These are phyloP conservation scores for Sarcophaga subvicina DNA, from an alignment of 2,888 invertebrate species.

Conservation along the genomic window DNA sequence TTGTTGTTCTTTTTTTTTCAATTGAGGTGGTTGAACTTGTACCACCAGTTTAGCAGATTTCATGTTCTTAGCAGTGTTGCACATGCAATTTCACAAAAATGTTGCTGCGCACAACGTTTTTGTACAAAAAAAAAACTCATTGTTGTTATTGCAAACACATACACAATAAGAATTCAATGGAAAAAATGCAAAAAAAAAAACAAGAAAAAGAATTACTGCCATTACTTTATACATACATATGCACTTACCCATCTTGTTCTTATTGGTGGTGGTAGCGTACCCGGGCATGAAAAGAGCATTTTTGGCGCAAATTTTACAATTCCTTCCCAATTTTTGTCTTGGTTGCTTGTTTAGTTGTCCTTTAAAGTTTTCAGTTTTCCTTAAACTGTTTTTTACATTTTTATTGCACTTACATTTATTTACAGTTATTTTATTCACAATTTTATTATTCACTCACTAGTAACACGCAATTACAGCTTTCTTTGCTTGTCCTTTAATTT, in stretches of 20 bases:
- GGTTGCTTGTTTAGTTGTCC: not conserved
- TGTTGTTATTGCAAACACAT: not conserved
- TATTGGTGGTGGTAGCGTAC: not conserved
- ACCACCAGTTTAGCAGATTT: slow-evolving; percentile 53
- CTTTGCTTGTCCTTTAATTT: no score
- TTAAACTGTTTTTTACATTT: not conserved
- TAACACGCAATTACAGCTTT: no score
- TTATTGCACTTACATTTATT: not conserved
- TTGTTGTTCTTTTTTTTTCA: slow-evolving; percentile 23
- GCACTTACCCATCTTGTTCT: not conserved
- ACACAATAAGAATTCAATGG: not conserved
- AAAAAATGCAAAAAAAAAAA: not conserved
- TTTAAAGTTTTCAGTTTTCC: not conserved
- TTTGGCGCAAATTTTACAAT: slow-evolving; percentile 54
- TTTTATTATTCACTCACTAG: no score
- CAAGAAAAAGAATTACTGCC: no score
- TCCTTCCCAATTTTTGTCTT: not conserved
- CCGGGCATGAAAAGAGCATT: slow-evolving; percentile 10
- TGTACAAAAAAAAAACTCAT: not conserved
- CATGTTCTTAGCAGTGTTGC: slow-evolving; percentile 47
- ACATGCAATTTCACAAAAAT: slow-evolving; percentile 45
- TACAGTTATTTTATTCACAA: not conserved
- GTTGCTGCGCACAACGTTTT: slow-evolving; percentile 52
- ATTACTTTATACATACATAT: not conserved
- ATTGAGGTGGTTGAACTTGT: slow-evolving; percentile 68